A percentile compares a stretch with the other conserved stretches of the same genome.
These are phyloP conservation scores for Lycophotia porphyrea DNA, from an alignment of 2,888 invertebrate species.

Conservation along the genomic window DNA sequence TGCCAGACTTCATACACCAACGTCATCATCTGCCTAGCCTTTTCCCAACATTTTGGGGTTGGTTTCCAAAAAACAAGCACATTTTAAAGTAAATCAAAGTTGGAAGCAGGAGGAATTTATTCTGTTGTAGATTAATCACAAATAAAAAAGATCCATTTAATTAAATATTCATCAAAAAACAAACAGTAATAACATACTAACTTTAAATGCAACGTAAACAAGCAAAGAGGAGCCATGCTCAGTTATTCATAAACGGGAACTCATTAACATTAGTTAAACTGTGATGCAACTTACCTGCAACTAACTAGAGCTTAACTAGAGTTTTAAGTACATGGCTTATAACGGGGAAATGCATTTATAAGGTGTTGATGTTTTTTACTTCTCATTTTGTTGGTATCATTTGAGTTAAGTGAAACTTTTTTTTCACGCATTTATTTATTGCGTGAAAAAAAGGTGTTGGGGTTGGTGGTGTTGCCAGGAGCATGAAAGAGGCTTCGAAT, in stretches of 20 bases:
- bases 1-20: not conserved
- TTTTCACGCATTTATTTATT: not conserved
- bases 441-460: too few species aligned
- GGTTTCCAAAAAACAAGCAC: not conserved
- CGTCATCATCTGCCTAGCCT: not conserved
- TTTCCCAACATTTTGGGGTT: not conserved
- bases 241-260: slow-evolving; percentile 65
- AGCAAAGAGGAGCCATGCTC: slow-evolving; percentile 36
- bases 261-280: slow-evolving; percentile 62
- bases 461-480: too few species aligned
- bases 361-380: not conserved
- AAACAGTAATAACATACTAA: slow-evolving; percentile 25
- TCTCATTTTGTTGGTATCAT: slow-evolving; percentile 9
- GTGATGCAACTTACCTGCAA: slow-evolving; percentile 59
- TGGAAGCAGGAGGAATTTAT: not conserved
- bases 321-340: slow-evolving; percentile 57
- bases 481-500: not conserved
- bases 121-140: not conserved
- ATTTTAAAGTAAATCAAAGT: not conserved
- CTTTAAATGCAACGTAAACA: slow-evolving; percentile 32
- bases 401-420: not conserved
- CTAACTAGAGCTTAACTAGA: slow-evolving; percentile 50
- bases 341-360: slow-evolving; percentile 28
- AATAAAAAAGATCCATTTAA: slow-evolving; percentile 11
- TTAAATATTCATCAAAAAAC: slow-evolving; percentile 46